These are phyloP conservation scores for Cepphus grylle DNA, from an alignment of 2,113 vertebrate genomes.

Conservation along the genomic window DNA sequence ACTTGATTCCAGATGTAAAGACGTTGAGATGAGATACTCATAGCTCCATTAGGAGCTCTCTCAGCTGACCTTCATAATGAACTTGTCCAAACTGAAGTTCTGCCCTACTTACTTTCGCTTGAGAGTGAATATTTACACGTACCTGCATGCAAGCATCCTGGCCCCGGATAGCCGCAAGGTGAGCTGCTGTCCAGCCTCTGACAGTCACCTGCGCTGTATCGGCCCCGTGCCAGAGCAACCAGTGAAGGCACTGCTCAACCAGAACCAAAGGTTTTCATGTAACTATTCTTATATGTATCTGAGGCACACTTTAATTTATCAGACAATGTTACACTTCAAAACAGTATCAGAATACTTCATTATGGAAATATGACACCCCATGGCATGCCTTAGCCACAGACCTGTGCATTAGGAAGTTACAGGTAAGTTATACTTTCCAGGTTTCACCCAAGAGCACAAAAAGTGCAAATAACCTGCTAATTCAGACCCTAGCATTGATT, in stretches of 20 bases:
- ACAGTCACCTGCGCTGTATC: constrained; percentile 29
- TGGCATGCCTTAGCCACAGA: neutral
- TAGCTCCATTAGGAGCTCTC: neutral
- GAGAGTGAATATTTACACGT: neutral
- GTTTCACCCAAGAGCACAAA: neutral
- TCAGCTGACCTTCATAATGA: neutral
- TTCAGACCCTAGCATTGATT: neutral
- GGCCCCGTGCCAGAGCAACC: constrained; percentile 81
- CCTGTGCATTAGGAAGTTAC: neutral
- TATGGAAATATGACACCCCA: neutral
- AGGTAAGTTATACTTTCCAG: neutral
- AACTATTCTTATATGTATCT: neutral
- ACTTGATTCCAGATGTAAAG: neutral
- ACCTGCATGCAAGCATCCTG: constrained; percentile 84
- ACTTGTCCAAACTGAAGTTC: neutral
- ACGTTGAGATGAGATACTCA: neutral
- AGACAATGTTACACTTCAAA: neutral
- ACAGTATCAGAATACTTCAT: neutral
- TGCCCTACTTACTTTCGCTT: neutral
- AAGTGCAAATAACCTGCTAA: neutral
- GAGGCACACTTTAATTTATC: neutral
- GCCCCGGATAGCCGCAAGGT: constrained; percentile 78
- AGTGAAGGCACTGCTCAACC: constrained; percentile 78
- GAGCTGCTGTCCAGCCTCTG: constrained; percentile 78
- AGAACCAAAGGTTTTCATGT: neutral